phyloP scores from a whole-genome alignment of 1,140 invertebrate genomes.

The Scylla paramamosain region DNA sequence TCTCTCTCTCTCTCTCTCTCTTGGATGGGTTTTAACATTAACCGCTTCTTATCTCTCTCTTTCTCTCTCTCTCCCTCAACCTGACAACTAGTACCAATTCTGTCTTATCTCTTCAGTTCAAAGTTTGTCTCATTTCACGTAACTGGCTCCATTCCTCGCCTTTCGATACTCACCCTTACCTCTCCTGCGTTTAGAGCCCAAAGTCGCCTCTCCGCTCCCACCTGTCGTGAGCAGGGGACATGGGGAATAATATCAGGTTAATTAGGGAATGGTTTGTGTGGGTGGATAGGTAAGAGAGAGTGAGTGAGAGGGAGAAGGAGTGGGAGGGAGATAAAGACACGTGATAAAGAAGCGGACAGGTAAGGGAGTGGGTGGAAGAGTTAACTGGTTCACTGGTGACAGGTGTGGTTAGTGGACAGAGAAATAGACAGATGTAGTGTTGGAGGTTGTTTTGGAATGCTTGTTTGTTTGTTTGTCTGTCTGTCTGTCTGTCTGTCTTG shows the following conservation, averaged over 20 bases:
- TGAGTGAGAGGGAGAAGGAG: neutral
- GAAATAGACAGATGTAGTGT: neutral
- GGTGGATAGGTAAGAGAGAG: neutral
- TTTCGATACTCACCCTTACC: neutral
- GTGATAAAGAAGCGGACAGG: neutral
- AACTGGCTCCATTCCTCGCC: neutral
- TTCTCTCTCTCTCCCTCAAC: neutral
- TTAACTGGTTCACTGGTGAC: neutral
- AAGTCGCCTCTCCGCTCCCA: neutral
- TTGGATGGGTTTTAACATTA: neutral
- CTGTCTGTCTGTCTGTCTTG: neutral
- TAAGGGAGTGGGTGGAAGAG: neutral
- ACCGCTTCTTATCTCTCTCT: neutral
- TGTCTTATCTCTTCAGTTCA: neutral
- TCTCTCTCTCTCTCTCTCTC: conserved; percentile 37
- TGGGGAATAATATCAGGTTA: neutral
- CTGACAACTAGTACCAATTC: neutral
- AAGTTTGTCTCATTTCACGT: neutral
- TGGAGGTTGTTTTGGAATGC: neutral
- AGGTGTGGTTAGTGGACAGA: neutral
- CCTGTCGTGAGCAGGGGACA: neutral
- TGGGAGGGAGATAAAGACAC: neutral
- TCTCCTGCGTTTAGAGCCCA: neutral
- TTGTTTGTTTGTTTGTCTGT: conserved; percentile 12
- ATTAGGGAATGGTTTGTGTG: neutral